These are phyloP conservation scores for Trichonephila clavata DNA, from an alignment of 1,140 invertebrate genomes.

Conservation along the genomic window DNA sequence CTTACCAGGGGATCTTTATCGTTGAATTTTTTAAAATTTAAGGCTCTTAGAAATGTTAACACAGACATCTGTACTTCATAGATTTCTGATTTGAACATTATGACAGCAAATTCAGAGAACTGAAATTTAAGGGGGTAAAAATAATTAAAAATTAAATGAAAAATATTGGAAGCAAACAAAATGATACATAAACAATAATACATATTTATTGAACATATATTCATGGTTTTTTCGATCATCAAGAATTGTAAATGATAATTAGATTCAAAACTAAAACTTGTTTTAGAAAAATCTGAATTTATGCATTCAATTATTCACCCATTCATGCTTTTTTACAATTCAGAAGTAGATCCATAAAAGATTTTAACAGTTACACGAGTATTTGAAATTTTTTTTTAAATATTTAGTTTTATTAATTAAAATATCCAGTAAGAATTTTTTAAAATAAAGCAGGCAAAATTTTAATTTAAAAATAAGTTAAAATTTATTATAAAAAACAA, in stretches of 20 bases:
- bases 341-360: no score
- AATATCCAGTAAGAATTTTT: neutral
- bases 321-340: no score
- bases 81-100: conserved; percentile 26
- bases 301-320: no score
- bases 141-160: neutral
- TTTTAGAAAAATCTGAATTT: no score
- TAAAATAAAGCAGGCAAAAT: neutral
- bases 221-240: no score
- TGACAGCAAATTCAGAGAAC: neutral
- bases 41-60: neutral
- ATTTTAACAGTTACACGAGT: no score
- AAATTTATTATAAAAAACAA: neutral
- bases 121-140: neutral
- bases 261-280: no score
- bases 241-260: no score
- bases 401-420: no score
- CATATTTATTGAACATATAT: no score
- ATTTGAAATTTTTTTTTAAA: no score
- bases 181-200: no score
- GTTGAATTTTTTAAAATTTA: neutral
- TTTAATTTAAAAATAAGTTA: neutral
- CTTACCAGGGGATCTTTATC: neutral
- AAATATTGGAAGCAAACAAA: neutral
- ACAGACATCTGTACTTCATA: conserved; percentile 41